Evolutionary conservation across 2,797 vertebrate species (phyloP), one percentile per base, ranked within the genome.

Genomic region (Micropoecilia bifurca): DNA sequence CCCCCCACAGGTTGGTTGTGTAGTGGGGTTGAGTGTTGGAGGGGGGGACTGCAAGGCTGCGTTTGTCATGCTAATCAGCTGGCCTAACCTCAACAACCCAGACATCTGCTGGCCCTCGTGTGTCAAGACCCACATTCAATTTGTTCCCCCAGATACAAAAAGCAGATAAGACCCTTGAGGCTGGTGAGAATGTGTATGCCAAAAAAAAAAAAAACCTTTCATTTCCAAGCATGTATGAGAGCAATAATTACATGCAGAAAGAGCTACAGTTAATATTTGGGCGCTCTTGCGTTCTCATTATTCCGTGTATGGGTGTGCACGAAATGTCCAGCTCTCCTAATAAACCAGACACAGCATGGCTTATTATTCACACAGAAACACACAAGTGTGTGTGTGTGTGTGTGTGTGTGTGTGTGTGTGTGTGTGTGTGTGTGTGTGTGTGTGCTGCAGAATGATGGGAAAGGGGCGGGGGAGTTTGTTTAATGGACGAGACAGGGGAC

Each of bases 31-130:
- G 4, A 41, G 59, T 69, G 74, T 76, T 1, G 18, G 6, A 3
- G 46, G 3, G 48, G 33, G 50, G 68, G 74, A 61, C 45, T 22
- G 66, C 3, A 16, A 84, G 81, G 55, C 36, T 71, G 74, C 80
- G 89, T 94, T 95, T 95, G 95, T 95, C 92, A 96, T 95, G 93
- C 94, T 95, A 96, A 93, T 94, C 90, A 96, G 87, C 79, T 87
- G 93, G 91, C 87, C 91, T 94, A 94, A 93, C 93, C 93, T 94
- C 90, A 92, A 90, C 68, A 90, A 95, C 94, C 93, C 88, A 93
- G 93, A 96, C 95, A 96, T 95, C 95, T 95, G 94, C 94, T 94
- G 91, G 85, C 79, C 91, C 84, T 88, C 88, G 87, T 94, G 93
- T 93, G 93, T 94, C 92, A 93, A 93, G 88, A 80, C 88, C 92